Conservation (phyloP, 2,797 vertebrate species). For the Tragopan temminckii region DNA sequence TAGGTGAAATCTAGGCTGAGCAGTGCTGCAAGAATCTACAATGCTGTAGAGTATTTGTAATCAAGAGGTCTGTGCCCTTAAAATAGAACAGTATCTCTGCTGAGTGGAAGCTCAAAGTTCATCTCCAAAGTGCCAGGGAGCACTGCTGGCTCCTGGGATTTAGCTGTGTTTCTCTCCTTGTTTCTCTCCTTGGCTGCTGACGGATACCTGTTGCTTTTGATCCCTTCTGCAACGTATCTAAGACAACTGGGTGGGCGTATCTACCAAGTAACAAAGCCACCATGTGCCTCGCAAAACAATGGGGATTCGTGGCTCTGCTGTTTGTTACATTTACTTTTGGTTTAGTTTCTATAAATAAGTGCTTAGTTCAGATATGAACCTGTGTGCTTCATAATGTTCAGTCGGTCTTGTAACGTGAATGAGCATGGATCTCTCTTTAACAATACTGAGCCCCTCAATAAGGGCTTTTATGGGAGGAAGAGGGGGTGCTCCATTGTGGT, state of each 20-base stretch:
- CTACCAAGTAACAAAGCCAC: background rate
- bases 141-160: background rate
- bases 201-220: background rate
- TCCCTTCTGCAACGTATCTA: background rate
- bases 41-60: background rate
- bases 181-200: background rate
- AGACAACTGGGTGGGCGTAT: background rate
- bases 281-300: background rate
- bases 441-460: background rate
- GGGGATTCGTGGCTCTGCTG: background rate
- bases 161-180: background rate
- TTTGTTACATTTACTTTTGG: background rate
- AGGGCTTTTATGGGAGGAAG: background rate
- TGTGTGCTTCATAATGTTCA: background rate
- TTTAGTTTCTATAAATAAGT: background rate
- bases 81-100: background rate
- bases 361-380: background rate
- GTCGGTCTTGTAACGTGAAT: background rate
- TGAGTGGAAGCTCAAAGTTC: slow-evolving; percentile 1
- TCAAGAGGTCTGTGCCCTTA: background rate
- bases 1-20: background rate
- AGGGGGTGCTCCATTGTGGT: background rate
- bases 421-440: background rate
- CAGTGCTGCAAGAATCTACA: background rate
- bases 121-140: background rate